Base-by-base conservation (phyloP, 2,113 vertebrate genomes). In the Rhinichthys klamathensis region DNA sequence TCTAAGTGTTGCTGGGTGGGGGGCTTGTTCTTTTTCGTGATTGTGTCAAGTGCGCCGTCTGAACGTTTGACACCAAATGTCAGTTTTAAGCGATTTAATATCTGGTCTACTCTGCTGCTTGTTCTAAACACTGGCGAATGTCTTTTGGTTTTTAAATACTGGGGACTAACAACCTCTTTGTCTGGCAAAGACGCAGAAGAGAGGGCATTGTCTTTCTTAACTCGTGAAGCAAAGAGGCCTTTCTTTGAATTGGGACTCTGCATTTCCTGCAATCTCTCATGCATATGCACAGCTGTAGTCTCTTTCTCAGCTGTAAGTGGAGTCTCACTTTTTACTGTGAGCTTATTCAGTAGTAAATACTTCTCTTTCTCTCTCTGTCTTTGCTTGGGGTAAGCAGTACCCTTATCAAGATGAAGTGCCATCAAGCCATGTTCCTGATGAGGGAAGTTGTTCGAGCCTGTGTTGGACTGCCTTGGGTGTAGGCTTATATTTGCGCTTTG, bases 71-170 rank as follows among this genome's bases (percentile, higher is more conserved):
- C 77, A 86, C 90, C 91, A 80, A 95, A 94, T 23, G 85, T 93
- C 87, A 91, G 86, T 83, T n/a, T 94, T 46, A 94, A 84, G 72
- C 76, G 93, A 86, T 87, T 92, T 0, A 95, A 44, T 38, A 95
- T 86, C 73, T 90, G 91, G 70, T 95, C 94, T 88, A 95, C 84
- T 91, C 86, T 93, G 60, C 88, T 94, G 65, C 35, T 89, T 11
- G 79, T 81, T 88, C 91, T 94, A 56, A 44, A 80, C 30, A 38
- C 65, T 65, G 83, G 88, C 0, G 90, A 88, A 9, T 91, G 89
- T 8, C 90, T 90, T 18, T 90, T 82, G 65, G 80, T 90, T 79
- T 87, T 91, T 30, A 61, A 32, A 65, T 80, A 63, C 41, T 72
- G 86, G 41, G 25, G 15, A 46, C 11, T 25, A 56, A 54, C 44